Evolutionary conservation across 2,113 vertebrate genomes (phyloP), one percentile per base, ranked within the genome.

Genomic region (Prochilodus magdalenae): DNA sequence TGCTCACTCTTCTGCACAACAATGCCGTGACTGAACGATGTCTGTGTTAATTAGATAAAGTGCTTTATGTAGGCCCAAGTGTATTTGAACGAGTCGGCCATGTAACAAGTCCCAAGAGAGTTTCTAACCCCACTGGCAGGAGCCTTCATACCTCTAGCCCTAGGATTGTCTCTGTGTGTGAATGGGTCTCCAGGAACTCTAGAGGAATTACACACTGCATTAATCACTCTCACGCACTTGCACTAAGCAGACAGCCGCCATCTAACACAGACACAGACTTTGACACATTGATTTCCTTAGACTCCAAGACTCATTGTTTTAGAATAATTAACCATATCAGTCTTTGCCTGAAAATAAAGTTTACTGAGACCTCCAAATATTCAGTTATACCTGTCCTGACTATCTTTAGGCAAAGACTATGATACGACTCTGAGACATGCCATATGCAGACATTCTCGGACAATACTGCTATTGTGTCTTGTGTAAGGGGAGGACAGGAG

Each of bases 21-120:
- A 26, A 36, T 55, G 13, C 18, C 24, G 27, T 49, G 47, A 57
- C 30, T 3, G 12, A 71, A 85, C 85, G 73, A 83, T 83, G 80
- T 87, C 80, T 47, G 67, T 30, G 55, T 60, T 78, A 69, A 87
- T 87, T 81, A 40, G 73, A 77, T 87, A 33, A 85, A 87, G 83
- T 85, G 80, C 66, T 80, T 47, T 33, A 62, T 27, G 36, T 15
- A n/a, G 36, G 60, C 27, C 62, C 51, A 62, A 72, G 69, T 24
- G 40, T 29, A 74, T 51, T 57, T 59, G 24, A 74, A 49, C 27
- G 57, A 51, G 33, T 40, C 10, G 5, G 44, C n/a, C 59, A 29
- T 26, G 29, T n/a, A 83, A 81, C 40, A 16, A 49, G 26, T 78
- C 85, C 75, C 79, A 22, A 12, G 70, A 59, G 84, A 14, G n/a